These are phyloP conservation scores for Euwallacea fornicatus DNA, from an alignment of 1,140 invertebrate species.

Conservation along the genomic window DNA sequence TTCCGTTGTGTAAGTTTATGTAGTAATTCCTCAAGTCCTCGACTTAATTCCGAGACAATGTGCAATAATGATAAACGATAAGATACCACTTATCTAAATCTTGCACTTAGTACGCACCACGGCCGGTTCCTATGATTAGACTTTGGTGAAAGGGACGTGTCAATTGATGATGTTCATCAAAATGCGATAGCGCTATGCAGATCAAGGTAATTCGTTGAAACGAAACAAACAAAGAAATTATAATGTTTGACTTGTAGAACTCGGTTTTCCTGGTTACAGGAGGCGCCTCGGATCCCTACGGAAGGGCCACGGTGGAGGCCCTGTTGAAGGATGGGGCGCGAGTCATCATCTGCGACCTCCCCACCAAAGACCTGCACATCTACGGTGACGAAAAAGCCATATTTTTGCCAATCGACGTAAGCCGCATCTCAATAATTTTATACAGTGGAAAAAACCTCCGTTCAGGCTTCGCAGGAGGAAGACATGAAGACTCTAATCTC, in stretches of 20 bases:
- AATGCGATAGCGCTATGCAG: not conserved
- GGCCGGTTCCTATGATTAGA: not conserved
- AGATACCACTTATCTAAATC: not conserved
- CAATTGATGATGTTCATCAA: not conserved
- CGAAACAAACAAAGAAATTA: not conserved
- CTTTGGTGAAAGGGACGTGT: not conserved
- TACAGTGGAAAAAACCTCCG: not conserved
- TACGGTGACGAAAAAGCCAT: conserved; percentile 33
- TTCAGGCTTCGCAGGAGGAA: not conserved
- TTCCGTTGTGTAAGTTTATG: too few relatives aligned
- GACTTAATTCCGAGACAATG: too few relatives aligned
- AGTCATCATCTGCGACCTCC: conserved; percentile 25
- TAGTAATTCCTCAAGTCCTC: too few relatives aligned
- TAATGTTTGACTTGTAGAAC: conserved; percentile 2
- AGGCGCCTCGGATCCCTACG: conserved; percentile 19
- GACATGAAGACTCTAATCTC: conserved; percentile 16
- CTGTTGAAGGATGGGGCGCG: conserved; percentile 25
- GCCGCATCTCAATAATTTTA: not conserved
- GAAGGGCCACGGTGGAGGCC: conserved; percentile 21
- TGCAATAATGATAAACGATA: too few relatives aligned
- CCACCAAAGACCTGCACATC: conserved; percentile 24
- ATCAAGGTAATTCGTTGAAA: not conserved
- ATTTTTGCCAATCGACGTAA: conserved; percentile 29
- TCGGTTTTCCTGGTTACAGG: conserved; percentile 37
- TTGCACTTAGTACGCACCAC: not conserved